These are phyloP conservation scores for Styela plicata DNA, from an alignment of 23 tunicate species.

Conservation along the genomic window DNA sequence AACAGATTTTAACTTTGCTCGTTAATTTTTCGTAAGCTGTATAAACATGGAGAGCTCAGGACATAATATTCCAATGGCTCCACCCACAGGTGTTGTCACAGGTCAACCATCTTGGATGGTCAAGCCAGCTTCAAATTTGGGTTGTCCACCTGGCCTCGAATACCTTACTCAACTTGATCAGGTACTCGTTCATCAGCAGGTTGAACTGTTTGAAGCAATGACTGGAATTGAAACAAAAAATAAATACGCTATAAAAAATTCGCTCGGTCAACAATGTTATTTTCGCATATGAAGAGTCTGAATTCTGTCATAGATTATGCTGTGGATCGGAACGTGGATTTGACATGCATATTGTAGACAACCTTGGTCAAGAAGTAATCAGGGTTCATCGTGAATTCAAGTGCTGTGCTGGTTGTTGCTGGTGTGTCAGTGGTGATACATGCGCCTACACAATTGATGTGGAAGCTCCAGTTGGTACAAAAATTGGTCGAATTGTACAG, in stretches of 20 bases:
- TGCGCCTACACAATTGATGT: slow-evolving; percentile 56
- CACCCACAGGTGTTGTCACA: neutral
- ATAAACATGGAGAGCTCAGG: neutral
- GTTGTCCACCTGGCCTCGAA: slow-evolving; percentile 92
- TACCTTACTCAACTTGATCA: slow-evolving; percentile 82
- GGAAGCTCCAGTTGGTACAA: slow-evolving; percentile 66
- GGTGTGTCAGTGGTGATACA: slow-evolving; percentile 74
- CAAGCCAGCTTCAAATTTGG: slow-evolving; percentile 37
- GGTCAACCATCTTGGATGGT: slow-evolving; percentile 56
- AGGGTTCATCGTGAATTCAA: slow-evolving; percentile 60
- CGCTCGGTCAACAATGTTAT: slow-evolving; percentile 46
- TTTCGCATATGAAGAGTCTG: slow-evolving; percentile 70
- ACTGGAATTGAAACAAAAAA: slow-evolving; percentile 31
- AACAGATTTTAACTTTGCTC: neutral
- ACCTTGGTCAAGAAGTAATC: slow-evolving; percentile 74
- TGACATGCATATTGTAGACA: slow-evolving; percentile 71
- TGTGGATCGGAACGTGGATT: slow-evolving; percentile 63
- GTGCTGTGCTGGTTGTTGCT: slow-evolving; percentile 88
- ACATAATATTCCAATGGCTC: slow-evolving; percentile 12
- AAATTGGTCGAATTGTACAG: slow-evolving; percentile 67
- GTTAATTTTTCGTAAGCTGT: neutral
- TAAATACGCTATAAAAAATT: slow-evolving; percentile 26
- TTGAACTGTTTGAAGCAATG: slow-evolving; percentile 43
- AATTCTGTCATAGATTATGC: slow-evolving; percentile 64
- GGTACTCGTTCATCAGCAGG: slow-evolving; percentile 76